Evolutionary conservation across 2,797 vertebrate species (phyloP), one percentile per base, ranked within the genome.

Genomic region (Muscicapa comitata): DNA sequence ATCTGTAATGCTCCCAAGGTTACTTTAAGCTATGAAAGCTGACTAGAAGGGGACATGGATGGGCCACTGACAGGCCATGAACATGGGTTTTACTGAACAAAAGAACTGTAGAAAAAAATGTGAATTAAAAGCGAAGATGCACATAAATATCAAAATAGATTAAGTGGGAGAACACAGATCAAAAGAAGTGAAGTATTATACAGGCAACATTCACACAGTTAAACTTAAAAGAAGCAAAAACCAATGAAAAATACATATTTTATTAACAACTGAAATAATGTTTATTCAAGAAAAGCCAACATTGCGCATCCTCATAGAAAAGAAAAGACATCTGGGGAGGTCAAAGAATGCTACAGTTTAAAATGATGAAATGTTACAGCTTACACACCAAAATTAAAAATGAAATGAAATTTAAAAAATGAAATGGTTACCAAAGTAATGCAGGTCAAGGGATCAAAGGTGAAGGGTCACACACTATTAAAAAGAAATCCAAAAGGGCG

Each of bases 351-450:
- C 97, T 97, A 98, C 96, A 98, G 94, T 98, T 97, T 97, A 97
- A 98, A 95, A 97, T 20, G 97, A 97, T 97, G 98, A 98, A 98
- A 97, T 96, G 98, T 98, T 98, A 98, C 97, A 98, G 97, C 97
- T 98, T 98, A 97, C 97, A 98, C 94, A 98, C 96, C 97, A 97
- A 98, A 98, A 97, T 97, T 95, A 98, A 98, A 98, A 98, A 97
- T 98, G 98, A 98, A 98, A 99, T 98, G 97, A 99, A 99, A 98
- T 98, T 97, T 97, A 95, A 96, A 98, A 99, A 99, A 99, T 99
- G 99, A 99, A 99, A 99, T 99, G 99, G 98, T 99, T 99, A 99
- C 99, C 99, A 99, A 99, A 99, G 98, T 98, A 99, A 99, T 99
- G 99, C 99, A 99, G 99, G 98, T 99, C 99, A 99, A 98, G 99